phyloP scores from a whole-genome alignment of 2,113 vertebrate species.

The Megalops atlanticus region DNA sequence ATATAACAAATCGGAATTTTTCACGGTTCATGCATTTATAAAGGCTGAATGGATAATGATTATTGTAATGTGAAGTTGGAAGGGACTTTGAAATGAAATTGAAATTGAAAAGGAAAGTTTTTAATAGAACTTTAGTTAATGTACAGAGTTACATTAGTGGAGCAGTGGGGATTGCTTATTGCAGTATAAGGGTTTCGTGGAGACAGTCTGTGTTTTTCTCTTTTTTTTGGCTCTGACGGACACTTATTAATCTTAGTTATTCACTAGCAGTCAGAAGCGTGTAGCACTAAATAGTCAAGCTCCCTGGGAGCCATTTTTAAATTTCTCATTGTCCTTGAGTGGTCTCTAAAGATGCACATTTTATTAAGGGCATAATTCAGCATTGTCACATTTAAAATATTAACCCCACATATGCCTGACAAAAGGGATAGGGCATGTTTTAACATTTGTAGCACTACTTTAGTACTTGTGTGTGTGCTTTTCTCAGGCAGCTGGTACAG shows the following conservation, averaged over 20 bases:
- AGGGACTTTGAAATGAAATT: slow-evolving; percentile 22
- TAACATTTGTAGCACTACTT: too few species aligned
- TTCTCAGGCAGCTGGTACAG: too few species aligned
- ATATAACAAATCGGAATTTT: slow-evolving; percentile 39
- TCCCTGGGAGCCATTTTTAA: neutral
- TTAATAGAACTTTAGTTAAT: slow-evolving; percentile 3
- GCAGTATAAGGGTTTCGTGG: neutral
- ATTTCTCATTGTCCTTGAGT: neutral
- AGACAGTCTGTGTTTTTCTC: neutral
- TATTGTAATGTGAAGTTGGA: slow-evolving; percentile 24
- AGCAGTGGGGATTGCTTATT: neutral
- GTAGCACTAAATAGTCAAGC: too few species aligned
- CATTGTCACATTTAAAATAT: neutral
- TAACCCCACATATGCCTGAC: neutral
- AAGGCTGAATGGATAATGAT: slow-evolving; percentile 29
- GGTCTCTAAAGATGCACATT: neutral
- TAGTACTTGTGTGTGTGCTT: too few species aligned
- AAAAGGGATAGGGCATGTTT: neutral
- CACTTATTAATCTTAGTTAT: too few species aligned
- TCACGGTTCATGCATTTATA: slow-evolving; percentile 30
- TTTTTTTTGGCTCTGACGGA: neutral
- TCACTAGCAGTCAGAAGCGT: too few species aligned
- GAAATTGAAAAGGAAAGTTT: slow-evolving; percentile 10
- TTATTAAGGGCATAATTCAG: neutral
- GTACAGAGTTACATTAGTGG: neutral